Conservation (phyloP, 2,113 vertebrate genomes). For the Scatophagus argus region DNA sequence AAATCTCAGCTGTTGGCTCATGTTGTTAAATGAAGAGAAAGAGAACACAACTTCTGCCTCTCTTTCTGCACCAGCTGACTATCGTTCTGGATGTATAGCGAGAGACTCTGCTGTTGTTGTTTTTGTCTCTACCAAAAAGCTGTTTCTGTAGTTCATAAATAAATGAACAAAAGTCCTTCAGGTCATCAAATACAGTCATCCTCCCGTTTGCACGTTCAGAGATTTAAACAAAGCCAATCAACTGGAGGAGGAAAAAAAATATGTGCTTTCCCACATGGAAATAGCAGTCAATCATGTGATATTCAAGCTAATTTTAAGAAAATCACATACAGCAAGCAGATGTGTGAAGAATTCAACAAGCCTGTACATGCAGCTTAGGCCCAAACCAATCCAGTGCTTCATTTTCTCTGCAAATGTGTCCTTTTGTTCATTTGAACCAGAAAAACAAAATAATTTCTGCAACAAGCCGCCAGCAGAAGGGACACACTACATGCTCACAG, state of each 20-base stretch:
- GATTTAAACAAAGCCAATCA: slow-evolving; percentile 2
- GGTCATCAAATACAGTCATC: slow-evolving; percentile 45
- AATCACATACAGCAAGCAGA: neutral
- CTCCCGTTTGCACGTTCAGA: neutral
- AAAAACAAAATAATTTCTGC: neutral
- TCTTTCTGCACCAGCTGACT: slow-evolving; percentile 18
- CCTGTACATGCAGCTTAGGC: slow-evolving; percentile 1
- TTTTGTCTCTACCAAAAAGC: slow-evolving; percentile 34
- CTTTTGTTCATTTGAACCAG: slow-evolving; percentile 16
- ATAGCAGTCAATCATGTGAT: neutral
- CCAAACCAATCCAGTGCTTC: neutral
- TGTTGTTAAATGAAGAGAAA: slow-evolving; percentile 46
- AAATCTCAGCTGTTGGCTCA: slow-evolving; percentile 57
- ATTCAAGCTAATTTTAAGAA: neutral
- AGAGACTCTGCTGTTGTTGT: slow-evolving; percentile 19
- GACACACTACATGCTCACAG: neutral
- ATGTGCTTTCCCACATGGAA: neutral
- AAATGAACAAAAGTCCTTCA: slow-evolving; percentile 21
- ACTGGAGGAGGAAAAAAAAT: slow-evolving; percentile 2
- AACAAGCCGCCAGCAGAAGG: neutral
- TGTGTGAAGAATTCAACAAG: neutral
- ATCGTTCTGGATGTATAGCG: neutral
- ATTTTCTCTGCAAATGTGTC: slow-evolving; percentile 20
- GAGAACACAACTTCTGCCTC: slow-evolving; percentile 33
- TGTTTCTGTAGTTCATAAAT: slow-evolving; percentile 24